Percentiles rank a stretch among this genome's conserved stretches.
Conservation (phyloP, 2,797 vertebrate genomes). For the Gadopsis marmoratus region DNA sequence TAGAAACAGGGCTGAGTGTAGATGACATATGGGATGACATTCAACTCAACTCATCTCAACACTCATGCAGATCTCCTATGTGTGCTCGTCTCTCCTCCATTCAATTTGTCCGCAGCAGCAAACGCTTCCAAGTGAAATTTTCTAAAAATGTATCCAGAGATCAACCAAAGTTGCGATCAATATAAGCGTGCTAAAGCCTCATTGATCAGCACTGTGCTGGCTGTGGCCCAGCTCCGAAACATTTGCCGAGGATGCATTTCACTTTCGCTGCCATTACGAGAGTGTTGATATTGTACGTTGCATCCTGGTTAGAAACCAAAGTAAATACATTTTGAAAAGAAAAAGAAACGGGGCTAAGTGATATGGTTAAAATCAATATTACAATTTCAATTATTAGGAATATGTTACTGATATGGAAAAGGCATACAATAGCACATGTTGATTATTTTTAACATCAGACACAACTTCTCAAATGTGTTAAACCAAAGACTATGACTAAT, state of each 20-base stretch:
- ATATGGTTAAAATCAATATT: not conserved
- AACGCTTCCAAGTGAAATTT: not conserved
- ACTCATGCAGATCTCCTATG: not conserved
- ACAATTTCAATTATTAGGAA: not conserved
- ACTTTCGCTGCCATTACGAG: fast-evolving
- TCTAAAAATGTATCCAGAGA: not conserved
- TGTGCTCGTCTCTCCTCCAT: not conserved
- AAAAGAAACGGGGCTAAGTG: not conserved
- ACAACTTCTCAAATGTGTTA: not conserved
- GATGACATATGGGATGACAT: not conserved
- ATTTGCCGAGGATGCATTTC: not conserved
- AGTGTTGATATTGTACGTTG: not conserved
- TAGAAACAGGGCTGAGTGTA: not conserved
- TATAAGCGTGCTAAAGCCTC: not conserved
- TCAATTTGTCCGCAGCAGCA: not conserved
- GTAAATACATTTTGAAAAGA: not conserved
- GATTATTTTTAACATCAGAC: not conserved
- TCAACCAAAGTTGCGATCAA: not conserved
- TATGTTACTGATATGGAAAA: not conserved
- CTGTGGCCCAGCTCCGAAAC: not conserved
- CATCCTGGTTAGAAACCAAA: not conserved
- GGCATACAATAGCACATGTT: not conserved
- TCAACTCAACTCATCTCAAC: no score
- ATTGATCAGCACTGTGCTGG: not conserved
- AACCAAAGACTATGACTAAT: not conserved